A percentile compares a stretch with the other conserved stretches of the same genome.
These are phyloP conservation scores for Hyposoter didymator DNA, from an alignment of 2,888 invertebrate species.

Conservation along the genomic window DNA sequence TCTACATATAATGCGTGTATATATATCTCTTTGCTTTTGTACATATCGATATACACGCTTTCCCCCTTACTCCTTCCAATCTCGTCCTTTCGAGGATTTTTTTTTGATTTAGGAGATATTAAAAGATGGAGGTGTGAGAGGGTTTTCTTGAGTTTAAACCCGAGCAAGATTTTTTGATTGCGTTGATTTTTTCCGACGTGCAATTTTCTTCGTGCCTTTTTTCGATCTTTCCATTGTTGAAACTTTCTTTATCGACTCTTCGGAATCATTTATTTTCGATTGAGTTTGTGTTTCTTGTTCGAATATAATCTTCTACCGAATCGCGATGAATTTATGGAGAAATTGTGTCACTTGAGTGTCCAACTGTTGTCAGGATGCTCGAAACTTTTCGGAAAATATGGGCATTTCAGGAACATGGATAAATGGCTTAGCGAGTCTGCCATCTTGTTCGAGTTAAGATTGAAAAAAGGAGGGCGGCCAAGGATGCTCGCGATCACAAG, in stretches of 20 bases:
- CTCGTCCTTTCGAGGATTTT: conserved; percentile 6
- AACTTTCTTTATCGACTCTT: neutral
- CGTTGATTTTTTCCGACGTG: neutral
- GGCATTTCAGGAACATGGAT: conserved; percentile 66
- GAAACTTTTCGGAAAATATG: conserved; percentile 42
- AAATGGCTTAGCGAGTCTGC: conserved; percentile 72
- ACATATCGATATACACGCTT: neutral
- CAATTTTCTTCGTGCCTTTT: neutral
- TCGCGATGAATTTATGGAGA: conserved; percentile 29
- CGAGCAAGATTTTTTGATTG: neutral
- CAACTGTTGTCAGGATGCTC: conserved; percentile 19
- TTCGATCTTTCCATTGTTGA: neutral
- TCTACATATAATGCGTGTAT: conserved; percentile 15
- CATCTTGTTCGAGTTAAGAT: conserved; percentile 72
- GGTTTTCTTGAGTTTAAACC: neutral
- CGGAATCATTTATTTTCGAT: neutral
- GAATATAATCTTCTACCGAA: neutral
- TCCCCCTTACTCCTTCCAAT: conserved; percentile 8
- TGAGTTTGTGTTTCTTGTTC: neutral
- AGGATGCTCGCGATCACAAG: conserved; percentile 21
- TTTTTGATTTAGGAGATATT: conserved; percentile 22
- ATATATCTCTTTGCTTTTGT: conserved; percentile 29
- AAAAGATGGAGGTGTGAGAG: conserved; percentile 6
- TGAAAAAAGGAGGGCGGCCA: conserved; percentile 56
- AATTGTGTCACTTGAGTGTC: conserved; percentile 34